phyloP scores from a whole-genome alignment of 2,888 invertebrate species.

The Acronicta psi region DNA sequence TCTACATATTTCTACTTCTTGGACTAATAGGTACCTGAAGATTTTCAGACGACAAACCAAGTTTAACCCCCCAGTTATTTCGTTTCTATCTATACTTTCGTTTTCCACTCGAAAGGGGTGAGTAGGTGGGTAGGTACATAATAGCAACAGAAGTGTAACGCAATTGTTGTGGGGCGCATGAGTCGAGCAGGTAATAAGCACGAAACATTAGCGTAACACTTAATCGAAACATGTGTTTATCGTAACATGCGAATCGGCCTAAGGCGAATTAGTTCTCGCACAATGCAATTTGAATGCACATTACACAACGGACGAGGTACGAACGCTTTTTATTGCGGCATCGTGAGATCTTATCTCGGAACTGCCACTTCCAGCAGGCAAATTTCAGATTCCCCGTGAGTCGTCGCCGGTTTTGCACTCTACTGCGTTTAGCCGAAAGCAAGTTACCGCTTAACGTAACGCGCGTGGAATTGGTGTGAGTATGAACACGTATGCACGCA shows the following conservation, averaged over 20 bases:
- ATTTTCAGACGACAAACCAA: conserved; percentile 4
- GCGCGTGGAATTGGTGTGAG: conserved; percentile 70
- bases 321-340: conserved; percentile 89
- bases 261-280: conserved; percentile 89
- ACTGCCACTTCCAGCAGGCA: conserved; percentile 89
- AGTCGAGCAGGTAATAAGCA: conserved; percentile 69
- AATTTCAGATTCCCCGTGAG: conserved; percentile 83
- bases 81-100: conserved; percentile 28
- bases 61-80: conserved; percentile 8
- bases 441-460: conserved; percentile 65
- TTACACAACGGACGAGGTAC: conserved; percentile 89
- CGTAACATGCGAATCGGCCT: conserved; percentile 88
- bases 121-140: conserved; percentile 30
- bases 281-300: conserved; percentile 90
- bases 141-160: conserved; percentile 49
- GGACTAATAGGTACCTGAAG: conserved; percentile 36
- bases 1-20: conserved; percentile 56
- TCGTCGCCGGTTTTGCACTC: conserved; percentile 72
- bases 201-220: conserved; percentile 78
- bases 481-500: conserved; percentile 77
- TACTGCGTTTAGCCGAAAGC: conserved; percentile 70
- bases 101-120: conserved; percentile 24
- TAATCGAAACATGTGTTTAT: conserved; percentile 88
- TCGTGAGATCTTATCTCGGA: conserved; percentile 88
- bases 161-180: conserved; percentile 64